Evolutionary conservation across 1,140 invertebrate species (phyloP).

Genomic region (Muscidifurax raptorellus): DNA sequence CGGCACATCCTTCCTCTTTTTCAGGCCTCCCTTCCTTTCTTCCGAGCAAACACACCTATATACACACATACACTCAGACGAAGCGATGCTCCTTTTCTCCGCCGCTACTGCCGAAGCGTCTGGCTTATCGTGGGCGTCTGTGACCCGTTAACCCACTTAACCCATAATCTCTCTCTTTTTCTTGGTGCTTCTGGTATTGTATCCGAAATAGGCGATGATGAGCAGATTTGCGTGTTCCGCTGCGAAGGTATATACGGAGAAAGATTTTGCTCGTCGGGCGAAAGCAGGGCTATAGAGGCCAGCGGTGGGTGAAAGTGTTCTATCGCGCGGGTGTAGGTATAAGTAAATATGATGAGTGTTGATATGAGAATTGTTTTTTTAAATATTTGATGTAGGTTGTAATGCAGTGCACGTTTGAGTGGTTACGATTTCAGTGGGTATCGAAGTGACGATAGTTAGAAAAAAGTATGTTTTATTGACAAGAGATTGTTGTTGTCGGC

Average conservation of each 20-base stretch:
- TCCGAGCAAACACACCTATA: neutral
- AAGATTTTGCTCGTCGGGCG: neutral
- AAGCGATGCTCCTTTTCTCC: neutral
- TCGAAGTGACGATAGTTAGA: too few species aligned
- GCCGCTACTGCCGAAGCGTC: neutral
- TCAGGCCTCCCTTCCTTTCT: slow-evolving; percentile 1
- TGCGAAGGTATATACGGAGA: neutral
- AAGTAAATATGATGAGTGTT: too few species aligned
- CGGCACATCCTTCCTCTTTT: neutral
- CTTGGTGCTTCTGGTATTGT: neutral
- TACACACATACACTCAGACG: neutral
- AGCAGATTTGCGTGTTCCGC: slow-evolving; percentile 1
- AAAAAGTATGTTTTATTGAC: too few species aligned
- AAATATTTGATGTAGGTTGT: too few species aligned
- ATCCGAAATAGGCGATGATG: slow-evolving; percentile 10
- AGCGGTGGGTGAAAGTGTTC: slow-evolving; percentile 39
- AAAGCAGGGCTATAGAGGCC: neutral
- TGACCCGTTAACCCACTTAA: slow-evolving; percentile 46
- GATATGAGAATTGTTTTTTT: too few species aligned
- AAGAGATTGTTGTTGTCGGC: too few species aligned
- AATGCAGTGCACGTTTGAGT: too few species aligned
- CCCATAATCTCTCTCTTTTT: neutral
- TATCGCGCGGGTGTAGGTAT: slow-evolving; percentile 20
- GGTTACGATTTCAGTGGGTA: too few species aligned
- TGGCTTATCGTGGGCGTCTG: slow-evolving; percentile 40